Percentiles rank a stretch among this genome's conserved stretches.
These are phyloP conservation scores for Pogonophryne albipinna DNA, from an alignment of 2,797 vertebrate species.

Conservation along the genomic window DNA sequence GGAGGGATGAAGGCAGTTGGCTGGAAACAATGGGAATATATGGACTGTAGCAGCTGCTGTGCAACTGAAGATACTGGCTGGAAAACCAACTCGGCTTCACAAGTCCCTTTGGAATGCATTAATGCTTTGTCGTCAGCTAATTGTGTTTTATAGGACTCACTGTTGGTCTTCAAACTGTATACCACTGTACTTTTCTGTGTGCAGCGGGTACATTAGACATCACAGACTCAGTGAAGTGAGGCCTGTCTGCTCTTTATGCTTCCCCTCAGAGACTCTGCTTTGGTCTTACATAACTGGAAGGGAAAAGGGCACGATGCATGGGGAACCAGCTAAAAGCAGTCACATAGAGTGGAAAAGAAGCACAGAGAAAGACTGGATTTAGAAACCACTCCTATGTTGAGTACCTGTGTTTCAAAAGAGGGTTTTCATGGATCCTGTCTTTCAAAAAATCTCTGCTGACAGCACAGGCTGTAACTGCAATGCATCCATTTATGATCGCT, in stretches of 20 bases:
- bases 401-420: slow-evolving; percentile 7
- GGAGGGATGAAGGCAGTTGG: slow-evolving; percentile 24
- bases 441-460: slow-evolving; percentile 6
- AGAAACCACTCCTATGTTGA: slow-evolving; percentile 3
- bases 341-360: slow-evolving; percentile 41
- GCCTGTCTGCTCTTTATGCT: slow-evolving; percentile 44
- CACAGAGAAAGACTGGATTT: slow-evolving; percentile 13
- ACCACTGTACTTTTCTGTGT: slow-evolving; percentile 5
- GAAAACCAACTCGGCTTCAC: slow-evolving; percentile 18
- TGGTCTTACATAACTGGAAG: slow-evolving; percentile 65
- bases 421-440: not conserved
- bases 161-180: slow-evolving; percentile 1
- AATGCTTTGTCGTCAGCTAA: slow-evolving; percentile 19
- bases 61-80: slow-evolving; percentile 18
- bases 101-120: slow-evolving; percentile 15
- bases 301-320: slow-evolving; percentile 49
- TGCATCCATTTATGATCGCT: slow-evolving; percentile 11
- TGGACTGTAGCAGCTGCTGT: slow-evolving; percentile 23
- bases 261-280: slow-evolving; percentile 47
- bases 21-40: slow-evolving; percentile 42
- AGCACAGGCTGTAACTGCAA: not conserved
- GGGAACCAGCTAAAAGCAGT: slow-evolving; percentile 52
- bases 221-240: slow-evolving; percentile 51
- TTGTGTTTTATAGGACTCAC: not conserved
- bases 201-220: slow-evolving; percentile 26